These are phyloP conservation scores for Polydesmus complanatus DNA, from an alignment of 2,888 invertebrate genomes.

Conservation along the genomic window DNA sequence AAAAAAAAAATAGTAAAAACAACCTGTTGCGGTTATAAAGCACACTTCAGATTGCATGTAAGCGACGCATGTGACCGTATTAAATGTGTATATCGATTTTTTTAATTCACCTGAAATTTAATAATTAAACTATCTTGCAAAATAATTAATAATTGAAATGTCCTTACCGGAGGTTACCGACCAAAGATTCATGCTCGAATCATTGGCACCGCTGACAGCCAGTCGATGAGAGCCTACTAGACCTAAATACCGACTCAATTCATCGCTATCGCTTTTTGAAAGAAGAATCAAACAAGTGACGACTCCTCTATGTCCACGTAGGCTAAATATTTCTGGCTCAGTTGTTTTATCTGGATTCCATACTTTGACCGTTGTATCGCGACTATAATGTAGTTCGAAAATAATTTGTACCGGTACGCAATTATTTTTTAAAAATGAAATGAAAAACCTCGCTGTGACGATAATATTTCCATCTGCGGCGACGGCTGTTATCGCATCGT, in stretches of 20 bases:
- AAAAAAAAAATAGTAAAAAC: slow-evolving; percentile 3
- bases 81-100: slow-evolving; percentile 30
- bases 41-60: slow-evolving; percentile 21
- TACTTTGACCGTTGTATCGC: slow-evolving; percentile 22
- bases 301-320: slow-evolving; percentile 20
- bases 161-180: slow-evolving; percentile 27
- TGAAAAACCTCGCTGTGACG: slow-evolving; percentile 14
- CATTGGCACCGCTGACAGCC: slow-evolving; percentile 28
- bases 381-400: slow-evolving; percentile 17
- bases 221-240: slow-evolving; percentile 19
- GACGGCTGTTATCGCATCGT: slow-evolving; percentile 15
- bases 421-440: background rate
- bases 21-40: slow-evolving; percentile 31
- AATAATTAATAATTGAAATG: background rate
- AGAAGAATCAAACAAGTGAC: slow-evolving; percentile 23
- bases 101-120: slow-evolving; percentile 7
- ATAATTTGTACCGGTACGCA: too few species aligned
- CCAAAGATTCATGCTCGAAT: slow-evolving; percentile 30
- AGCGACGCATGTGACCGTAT: slow-evolving; percentile 27
- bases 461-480: slow-evolving; percentile 13
- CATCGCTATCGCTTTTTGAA: slow-evolving; percentile 19
- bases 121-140: background rate
- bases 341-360: slow-evolving; percentile 19
- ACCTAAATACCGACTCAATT: slow-evolving; percentile 20
- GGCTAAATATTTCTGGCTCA: slow-evolving; percentile 17